phyloP scores from a whole-genome alignment of 2,797 vertebrate species.

The Onychomys torridus region DNA sequence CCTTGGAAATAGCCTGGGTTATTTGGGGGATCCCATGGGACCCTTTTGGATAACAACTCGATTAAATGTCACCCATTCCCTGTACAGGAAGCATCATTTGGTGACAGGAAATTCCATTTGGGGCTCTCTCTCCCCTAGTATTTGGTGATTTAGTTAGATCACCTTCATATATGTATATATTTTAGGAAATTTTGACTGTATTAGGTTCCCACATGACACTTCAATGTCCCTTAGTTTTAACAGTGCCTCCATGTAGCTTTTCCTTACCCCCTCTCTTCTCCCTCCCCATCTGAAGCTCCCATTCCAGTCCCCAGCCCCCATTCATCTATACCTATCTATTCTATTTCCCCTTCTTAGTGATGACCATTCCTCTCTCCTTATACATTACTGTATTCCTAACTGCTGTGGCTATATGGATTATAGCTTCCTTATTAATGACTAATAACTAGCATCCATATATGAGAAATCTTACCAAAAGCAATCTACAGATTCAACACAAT shows the following conservation, averaged over 20 bases:
- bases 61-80: background rate
- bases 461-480: no score
- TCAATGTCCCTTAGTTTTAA: background rate
- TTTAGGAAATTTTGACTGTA: background rate
- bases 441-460: background rate
- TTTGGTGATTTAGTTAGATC: background rate
- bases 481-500: background rate
- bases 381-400: background rate
- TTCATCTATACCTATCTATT: background rate
- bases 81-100: background rate
- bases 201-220: background rate
- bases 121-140: background rate
- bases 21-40: background rate
- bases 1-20: background rate
- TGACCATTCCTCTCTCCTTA: background rate
- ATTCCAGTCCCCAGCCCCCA: background rate
- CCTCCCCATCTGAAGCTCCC: background rate
- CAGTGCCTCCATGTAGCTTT: background rate
- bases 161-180: background rate
- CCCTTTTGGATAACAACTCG: background rate
- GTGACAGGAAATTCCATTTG: background rate
- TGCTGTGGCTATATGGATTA: background rate
- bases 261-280: background rate
- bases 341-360: background rate
- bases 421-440: background rate